Evolutionary conservation across 2,113 vertebrate genomes (phyloP).

Genomic region (Marmota flaviventris): DNA sequence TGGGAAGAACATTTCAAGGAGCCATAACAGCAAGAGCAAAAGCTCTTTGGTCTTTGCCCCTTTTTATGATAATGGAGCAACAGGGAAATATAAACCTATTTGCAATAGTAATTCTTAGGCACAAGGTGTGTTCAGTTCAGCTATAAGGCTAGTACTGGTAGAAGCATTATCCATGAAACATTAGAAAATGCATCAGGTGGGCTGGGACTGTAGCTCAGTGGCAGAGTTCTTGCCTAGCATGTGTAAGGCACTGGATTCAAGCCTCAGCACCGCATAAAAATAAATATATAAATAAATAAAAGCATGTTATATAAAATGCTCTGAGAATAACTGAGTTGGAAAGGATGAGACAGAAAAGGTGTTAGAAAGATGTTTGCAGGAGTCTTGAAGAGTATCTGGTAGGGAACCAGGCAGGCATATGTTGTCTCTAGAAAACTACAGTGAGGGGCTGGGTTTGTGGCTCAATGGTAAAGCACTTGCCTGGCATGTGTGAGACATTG

Average conservation of each 20-base stretch:
- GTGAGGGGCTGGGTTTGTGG: background rate
- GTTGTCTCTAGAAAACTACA: background rate
- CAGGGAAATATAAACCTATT: background rate
- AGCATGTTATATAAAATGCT: background rate
- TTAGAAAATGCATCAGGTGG: background rate
- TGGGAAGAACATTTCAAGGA: background rate
- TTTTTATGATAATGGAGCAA: background rate
- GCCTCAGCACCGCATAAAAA: too few relatives aligned
- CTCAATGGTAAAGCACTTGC: too few relatives aligned
- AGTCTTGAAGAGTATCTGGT: background rate
- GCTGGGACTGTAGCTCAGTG: too few relatives aligned
- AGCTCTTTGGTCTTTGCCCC: background rate
- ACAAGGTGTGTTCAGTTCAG: background rate
- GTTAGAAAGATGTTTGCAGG: background rate
- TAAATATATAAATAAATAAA: too few relatives aligned
- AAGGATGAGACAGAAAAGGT: background rate
- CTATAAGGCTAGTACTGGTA: background rate
- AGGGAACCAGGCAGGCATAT: background rate
- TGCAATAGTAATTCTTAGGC: background rate
- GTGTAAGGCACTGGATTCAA: too few relatives aligned
- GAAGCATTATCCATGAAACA: background rate
- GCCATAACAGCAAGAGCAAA: background rate
- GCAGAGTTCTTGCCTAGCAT: too few relatives aligned
- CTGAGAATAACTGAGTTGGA: background rate
- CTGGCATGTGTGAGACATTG: too few relatives aligned